Conservation (phyloP, 2,113 vertebrate genomes). For the Typhlomys cinereus region DNA sequence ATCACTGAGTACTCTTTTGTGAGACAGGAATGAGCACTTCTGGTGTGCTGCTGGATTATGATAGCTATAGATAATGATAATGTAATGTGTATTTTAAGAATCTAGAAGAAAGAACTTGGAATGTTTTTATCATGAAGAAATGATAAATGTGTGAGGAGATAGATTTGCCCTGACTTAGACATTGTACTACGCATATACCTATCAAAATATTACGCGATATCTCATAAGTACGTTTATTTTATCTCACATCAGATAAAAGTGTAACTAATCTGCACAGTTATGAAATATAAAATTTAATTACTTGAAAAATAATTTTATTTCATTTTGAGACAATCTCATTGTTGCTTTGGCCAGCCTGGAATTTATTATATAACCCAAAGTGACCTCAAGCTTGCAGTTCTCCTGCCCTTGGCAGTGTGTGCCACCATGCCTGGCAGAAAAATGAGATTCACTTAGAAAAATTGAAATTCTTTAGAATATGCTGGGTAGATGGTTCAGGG, state of each 20-base stretch:
- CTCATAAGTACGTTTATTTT: not conserved
- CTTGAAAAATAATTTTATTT: not conserved
- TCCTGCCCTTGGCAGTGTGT: not conserved
- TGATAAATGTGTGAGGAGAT: not conserved
- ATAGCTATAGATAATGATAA: not conserved
- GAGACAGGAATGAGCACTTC: not conserved
- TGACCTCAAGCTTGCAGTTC: not conserved
- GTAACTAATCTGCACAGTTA: not conserved
- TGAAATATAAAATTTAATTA: not conserved
- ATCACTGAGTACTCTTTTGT: not conserved
- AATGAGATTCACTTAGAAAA: not conserved
- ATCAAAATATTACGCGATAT: not conserved
- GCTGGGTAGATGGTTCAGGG: too few species aligned
- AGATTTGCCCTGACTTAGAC: not conserved
- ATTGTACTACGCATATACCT: not conserved
- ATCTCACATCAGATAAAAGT: not conserved
- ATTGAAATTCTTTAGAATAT: not conserved
- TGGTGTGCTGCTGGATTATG: not conserved
- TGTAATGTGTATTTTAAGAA: not conserved
- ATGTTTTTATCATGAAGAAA: not conserved
- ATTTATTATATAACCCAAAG: too few species aligned
- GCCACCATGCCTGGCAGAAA: too few species aligned
- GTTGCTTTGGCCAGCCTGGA: not conserved
- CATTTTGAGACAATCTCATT: not conserved
- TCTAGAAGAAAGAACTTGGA: not conserved